Evolutionary conservation across 2,113 vertebrate species (phyloP).

Genomic region (Rhegmatorhina hoffmannsi): DNA sequence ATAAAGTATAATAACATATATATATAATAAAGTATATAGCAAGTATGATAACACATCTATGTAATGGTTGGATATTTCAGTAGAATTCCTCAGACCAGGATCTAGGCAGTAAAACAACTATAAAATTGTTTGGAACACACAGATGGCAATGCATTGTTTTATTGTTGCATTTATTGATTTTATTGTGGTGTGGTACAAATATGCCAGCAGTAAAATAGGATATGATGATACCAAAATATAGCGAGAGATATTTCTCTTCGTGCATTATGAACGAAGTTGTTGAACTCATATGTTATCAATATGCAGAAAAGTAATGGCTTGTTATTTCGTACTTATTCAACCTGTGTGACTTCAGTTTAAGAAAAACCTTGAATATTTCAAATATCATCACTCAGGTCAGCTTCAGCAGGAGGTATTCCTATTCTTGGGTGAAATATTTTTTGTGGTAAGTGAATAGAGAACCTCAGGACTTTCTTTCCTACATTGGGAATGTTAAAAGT

Average conservation of each 20-base stretch:
- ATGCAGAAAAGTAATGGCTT: background rate
- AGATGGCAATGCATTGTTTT: slow-evolving; percentile 31
- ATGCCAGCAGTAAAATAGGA: background rate
- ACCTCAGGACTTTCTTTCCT: background rate
- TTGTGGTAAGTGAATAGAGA: background rate
- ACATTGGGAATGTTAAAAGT: background rate
- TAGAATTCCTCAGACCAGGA: background rate
- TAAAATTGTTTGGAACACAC: background rate
- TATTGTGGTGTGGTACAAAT: background rate
- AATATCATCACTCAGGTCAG: background rate
- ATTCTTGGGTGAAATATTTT: background rate
- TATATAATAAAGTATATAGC: background rate
- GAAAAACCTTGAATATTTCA: background rate
- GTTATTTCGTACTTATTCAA: background rate
- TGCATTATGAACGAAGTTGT: background rate
- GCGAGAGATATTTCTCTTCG: background rate
- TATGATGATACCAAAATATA: background rate
- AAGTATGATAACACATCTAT: background rate
- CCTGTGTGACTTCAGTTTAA: background rate
- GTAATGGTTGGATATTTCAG: background rate
- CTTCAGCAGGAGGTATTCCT: background rate
- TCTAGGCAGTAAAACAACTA: background rate
- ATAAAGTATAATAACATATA: background rate
- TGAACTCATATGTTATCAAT: background rate
- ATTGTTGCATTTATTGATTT: slow-evolving; percentile 45